Conservation (phyloP, 1,140 invertebrate species). For the Macrotrachela quadricornifera region DNA sequence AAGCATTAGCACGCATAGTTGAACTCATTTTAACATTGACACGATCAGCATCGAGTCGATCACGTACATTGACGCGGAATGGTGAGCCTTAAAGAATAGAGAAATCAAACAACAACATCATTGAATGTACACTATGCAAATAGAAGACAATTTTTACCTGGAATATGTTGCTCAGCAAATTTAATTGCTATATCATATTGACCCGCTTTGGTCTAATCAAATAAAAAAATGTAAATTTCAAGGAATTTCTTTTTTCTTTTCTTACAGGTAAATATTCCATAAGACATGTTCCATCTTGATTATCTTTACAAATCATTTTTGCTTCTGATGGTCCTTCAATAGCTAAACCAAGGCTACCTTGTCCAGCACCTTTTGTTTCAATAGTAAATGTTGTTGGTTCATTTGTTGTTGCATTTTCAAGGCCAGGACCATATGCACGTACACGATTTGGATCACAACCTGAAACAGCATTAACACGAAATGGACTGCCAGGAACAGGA, state of each 20-base stretch:
- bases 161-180: constrained; percentile 55
- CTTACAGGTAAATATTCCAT: constrained; percentile 59
- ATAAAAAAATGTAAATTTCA: constrained; percentile 19
- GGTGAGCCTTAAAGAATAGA: no score
- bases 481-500: constrained; percentile 57
- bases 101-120: no score
- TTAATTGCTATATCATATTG: constrained; percentile 56
- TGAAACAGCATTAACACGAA: constrained; percentile 52
- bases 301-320: constrained; percentile 55
- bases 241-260: constrained; percentile 54
- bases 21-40: constrained; percentile 31
- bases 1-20: constrained; percentile 20
- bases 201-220: constrained; percentile 38
- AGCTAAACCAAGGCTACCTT: constrained; percentile 31
- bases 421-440: constrained; percentile 28
- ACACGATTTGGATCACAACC: constrained; percentile 47
- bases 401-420: constrained; percentile 24
- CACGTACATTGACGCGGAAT: constrained; percentile 38
- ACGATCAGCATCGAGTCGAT: constrained; percentile 42
- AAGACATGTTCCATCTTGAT: constrained; percentile 57
- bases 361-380: constrained; percentile 46
- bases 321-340: constrained; percentile 61
- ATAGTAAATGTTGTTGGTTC: constrained; percentile 42
- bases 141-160: constrained; percentile 22
- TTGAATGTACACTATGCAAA: no score